A percentile compares a stretch with the other conserved stretches of the same genome.
Conservation (phyloP, 92 coral and sea anemone genomes). For the Nematostella vectensis region DNA sequence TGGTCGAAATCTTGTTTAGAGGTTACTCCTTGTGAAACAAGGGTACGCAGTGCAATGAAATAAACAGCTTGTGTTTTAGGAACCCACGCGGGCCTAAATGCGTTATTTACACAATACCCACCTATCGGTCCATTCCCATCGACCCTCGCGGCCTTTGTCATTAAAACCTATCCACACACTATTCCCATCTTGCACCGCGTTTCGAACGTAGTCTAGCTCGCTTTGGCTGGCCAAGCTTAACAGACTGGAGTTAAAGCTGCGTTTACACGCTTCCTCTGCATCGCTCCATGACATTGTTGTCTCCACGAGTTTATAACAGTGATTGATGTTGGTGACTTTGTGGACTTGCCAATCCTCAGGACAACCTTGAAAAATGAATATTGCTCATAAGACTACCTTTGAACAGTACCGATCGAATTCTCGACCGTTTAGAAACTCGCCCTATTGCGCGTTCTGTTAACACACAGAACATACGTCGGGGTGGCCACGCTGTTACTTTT, state of each 20-base stretch:
- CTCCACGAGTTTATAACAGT: background rate
- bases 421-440: no score
- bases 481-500: no score
- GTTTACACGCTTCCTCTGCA: conserved; percentile 2
- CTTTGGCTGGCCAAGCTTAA: conserved; percentile 1
- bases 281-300: conserved; percentile 1
- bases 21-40: no score
- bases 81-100: no score
- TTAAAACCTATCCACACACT: conserved; percentile 16
- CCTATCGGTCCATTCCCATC: conserved; percentile 14
- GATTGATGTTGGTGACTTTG: background rate
- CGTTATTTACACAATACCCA: background rate
- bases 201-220: background rate
- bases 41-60: no score
- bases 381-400: no score
- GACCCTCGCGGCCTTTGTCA: conserved; percentile 1
- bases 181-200: conserved; percentile 3
- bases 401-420: no score
- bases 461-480: no score
- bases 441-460: no score
- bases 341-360: conserved; percentile 5
- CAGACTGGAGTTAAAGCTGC: background rate
- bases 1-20: no score
- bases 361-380: background rate
- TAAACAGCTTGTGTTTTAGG: no score